Percentiles rank a stretch among this genome's conserved stretches.
phyloP scores from a whole-genome alignment of 2,113 vertebrate species.

The Lampris incognitus region DNA sequence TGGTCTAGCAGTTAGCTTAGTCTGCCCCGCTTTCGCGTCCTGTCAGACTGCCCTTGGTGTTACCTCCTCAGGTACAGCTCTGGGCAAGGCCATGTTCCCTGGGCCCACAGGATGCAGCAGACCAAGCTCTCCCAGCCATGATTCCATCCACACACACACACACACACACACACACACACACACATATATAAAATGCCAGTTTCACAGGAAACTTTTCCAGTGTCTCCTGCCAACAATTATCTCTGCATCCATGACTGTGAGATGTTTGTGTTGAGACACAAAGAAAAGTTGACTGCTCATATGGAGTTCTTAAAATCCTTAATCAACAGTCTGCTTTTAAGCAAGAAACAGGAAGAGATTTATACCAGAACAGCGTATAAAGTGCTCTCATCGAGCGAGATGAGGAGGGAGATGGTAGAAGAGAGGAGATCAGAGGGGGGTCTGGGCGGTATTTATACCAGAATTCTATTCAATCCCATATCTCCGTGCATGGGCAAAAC shows the following conservation, averaged over 20 bases:
- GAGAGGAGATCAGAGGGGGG: constrained; percentile 28
- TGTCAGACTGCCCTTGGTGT: too few species aligned
- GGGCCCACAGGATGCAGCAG: too few species aligned
- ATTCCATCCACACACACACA: too few species aligned
- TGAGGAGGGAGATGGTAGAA: not conserved
- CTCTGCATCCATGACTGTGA: constrained; percentile 15
- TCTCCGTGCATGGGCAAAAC: constrained; percentile 28
- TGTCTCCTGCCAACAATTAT: constrained; percentile 47
- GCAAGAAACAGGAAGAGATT: constrained; percentile 58
- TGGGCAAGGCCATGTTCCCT: too few species aligned
- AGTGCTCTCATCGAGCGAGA: constrained; percentile 22
- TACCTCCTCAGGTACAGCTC: too few species aligned
- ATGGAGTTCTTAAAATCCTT: constrained; percentile 32
- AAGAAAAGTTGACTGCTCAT: constrained; percentile 1
- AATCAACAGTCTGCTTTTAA: constrained; percentile 12
- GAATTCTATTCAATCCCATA: constrained; percentile 33
- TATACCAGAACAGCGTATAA: constrained; percentile 48
- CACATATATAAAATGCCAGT: not conserved
- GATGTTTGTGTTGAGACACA: constrained; percentile 7
- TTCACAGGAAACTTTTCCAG: constrained; percentile 5
- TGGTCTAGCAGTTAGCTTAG: too few species aligned
- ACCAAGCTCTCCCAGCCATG: too few species aligned
- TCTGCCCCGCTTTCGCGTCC: too few species aligned
- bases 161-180: too few species aligned
- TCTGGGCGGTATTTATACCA: constrained; percentile 36